A percentile compares a stretch with the other conserved stretches of the same genome.
Evolutionary conservation across 2,797 vertebrate species (phyloP).

Genomic region (Darevskia nairensis): DNA sequence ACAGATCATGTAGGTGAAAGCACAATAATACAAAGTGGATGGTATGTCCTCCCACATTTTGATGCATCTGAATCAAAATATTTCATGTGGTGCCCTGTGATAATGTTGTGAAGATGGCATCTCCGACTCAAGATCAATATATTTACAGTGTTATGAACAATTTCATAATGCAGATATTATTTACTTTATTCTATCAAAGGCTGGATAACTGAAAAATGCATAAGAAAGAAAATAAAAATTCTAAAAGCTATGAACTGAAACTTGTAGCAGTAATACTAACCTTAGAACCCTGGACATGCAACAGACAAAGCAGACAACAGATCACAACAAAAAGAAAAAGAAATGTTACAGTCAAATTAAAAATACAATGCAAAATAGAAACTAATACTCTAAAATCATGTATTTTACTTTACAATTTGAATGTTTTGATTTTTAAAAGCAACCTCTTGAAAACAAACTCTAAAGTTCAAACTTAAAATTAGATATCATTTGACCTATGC

Average conservation of each 20-base stretch:
- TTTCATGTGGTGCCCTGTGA: neutral
- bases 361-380: conserved; percentile 80
- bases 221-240: conserved; percentile 66
- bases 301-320: conserved; percentile 89
- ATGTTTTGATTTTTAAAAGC: conserved; percentile 50
- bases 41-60: neutral
- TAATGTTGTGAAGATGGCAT: neutral
- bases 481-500: conserved; percentile 47
- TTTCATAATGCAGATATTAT: conserved; percentile 23
- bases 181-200: conserved; percentile 15
- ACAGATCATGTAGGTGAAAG: neutral
- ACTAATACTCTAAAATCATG: conserved; percentile 67
- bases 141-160: neutral
- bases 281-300: conserved; percentile 99
- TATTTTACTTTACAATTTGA: conserved; percentile 63
- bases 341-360: conserved; percentile 88
- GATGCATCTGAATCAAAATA: neutral
- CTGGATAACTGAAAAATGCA: conserved; percentile 57
- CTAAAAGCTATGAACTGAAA: conserved; percentile 83
- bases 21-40: neutral
- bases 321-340: conserved; percentile 89
- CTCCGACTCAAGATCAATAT: neutral
- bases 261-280: conserved; percentile 97
- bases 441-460: conserved; percentile 53
- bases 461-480: conserved; percentile 38